Evolutionary conservation across 2,113 vertebrate genomes (phyloP).

Genomic region (Ammodramus savannarum): DNA sequence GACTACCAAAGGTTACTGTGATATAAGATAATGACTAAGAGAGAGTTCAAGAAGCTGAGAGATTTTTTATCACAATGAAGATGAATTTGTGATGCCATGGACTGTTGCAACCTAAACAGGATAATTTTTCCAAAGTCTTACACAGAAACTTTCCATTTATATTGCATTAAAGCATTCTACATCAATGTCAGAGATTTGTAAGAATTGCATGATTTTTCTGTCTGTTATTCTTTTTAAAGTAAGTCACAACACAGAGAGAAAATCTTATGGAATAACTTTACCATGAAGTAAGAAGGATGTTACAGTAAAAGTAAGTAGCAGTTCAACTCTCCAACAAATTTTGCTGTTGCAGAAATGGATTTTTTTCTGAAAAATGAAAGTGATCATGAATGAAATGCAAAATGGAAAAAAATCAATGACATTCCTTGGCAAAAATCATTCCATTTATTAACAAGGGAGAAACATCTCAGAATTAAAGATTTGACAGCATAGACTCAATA

Average conservation of each 20-base stretch:
- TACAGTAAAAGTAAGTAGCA: background rate
- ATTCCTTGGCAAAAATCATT: background rate
- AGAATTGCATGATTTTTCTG: background rate
- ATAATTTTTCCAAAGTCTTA: background rate
- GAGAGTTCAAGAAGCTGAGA: background rate
- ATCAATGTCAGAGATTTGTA: background rate
- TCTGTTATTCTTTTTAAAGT: background rate
- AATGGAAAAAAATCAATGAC: background rate
- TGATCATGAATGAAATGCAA: background rate
- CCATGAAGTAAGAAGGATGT: background rate
- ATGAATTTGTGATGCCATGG: background rate
- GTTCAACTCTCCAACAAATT: background rate
- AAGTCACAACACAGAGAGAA: background rate
- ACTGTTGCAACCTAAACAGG: background rate
- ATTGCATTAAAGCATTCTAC: background rate
- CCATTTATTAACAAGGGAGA: background rate
- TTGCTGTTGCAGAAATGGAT: background rate
- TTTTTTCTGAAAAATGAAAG: background rate
- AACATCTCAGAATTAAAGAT: background rate
- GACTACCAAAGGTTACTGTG: background rate
- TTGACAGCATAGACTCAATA: background rate
- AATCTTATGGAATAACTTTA: background rate
- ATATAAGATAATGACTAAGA: background rate
- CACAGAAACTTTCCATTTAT: background rate
- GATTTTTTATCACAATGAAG: background rate